phyloP scores from a whole-genome alignment of 2,113 vertebrate species.

The Macrotus californicus region DNA sequence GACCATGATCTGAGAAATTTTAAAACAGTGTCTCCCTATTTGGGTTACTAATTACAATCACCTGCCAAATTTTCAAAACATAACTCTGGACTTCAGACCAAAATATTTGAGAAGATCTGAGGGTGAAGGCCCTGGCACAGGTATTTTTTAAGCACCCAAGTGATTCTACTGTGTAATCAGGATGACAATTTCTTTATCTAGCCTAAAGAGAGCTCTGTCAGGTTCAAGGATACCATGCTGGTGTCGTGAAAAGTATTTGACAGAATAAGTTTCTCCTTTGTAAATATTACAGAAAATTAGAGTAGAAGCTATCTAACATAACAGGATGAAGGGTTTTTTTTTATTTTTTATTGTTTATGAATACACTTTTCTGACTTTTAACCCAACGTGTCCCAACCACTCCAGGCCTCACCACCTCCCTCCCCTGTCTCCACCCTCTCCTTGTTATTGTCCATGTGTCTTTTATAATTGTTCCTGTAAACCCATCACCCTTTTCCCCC shows the following conservation, averaged over 20 bases:
- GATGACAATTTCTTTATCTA: background rate
- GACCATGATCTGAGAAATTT: background rate
- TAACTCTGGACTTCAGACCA: background rate
- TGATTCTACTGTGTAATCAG: background rate
- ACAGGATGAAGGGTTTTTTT: background rate
- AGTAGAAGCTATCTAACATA: background rate
- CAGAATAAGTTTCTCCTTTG: background rate
- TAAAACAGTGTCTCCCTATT: background rate
- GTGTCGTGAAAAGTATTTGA: background rate
- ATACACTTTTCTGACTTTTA: too few relatives aligned
- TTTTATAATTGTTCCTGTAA: too few relatives aligned
- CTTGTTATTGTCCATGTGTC: too few relatives aligned
- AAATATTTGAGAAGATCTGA: background rate
- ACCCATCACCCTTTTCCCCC: too few relatives aligned
- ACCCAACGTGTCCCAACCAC: too few relatives aligned
- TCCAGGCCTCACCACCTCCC: too few relatives aligned
- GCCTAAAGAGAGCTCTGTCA: background rate
- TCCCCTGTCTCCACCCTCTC: too few relatives aligned
- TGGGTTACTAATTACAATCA: background rate
- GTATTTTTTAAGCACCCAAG: background rate
- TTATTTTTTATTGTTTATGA: too few relatives aligned
- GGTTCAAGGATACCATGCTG: background rate
- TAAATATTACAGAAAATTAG: background rate
- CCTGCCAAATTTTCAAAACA: background rate
- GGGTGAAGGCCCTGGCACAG: background rate